phyloP scores from a whole-genome alignment of 2,888 invertebrate genomes.

The Oscheius sp. region DNA sequence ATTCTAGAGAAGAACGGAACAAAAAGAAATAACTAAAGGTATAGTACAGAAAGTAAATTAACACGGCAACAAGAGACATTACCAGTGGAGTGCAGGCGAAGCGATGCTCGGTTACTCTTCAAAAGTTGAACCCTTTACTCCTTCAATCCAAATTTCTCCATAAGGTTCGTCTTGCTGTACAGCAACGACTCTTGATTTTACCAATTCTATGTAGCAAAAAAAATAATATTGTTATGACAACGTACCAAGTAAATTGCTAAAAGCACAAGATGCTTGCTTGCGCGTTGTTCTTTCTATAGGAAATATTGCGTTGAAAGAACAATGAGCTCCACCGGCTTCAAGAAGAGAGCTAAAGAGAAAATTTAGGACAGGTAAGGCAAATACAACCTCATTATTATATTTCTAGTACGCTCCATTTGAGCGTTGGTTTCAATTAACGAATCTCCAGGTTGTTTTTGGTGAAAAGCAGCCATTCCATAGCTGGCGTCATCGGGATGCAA shows the following conservation, averaged over 20 bases:
- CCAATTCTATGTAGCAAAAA: neutral
- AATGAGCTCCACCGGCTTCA: neutral
- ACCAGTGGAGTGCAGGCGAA: too few relatives aligned
- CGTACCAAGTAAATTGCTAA: constrained; percentile 10
- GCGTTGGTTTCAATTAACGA: neutral
- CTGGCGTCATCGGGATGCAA: neutral
- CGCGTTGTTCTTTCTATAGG: neutral
- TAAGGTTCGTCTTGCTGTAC: constrained; percentile 4
- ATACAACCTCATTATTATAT: neutral
- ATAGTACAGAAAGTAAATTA: too few relatives aligned
- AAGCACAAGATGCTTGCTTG: constrained; percentile 16
- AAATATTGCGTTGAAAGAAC: neutral
- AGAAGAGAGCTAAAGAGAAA: neutral
- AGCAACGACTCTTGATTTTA: neutral
- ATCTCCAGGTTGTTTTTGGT: neutral
- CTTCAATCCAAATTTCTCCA: neutral
- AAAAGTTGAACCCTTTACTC: neutral
- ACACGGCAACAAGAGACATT: too few relatives aligned
- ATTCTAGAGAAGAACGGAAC: too few relatives aligned
- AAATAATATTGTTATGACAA: neutral
- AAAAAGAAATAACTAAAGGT: too few relatives aligned
- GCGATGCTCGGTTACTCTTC: too few relatives aligned
- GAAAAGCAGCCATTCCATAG: neutral
- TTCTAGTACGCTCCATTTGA: neutral
- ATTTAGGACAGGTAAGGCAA: too few relatives aligned